A percentile compares a stretch with the other conserved stretches of the same genome.
Conservation (phyloP, 2,113 vertebrate species). For the Baryphthengus martii region DNA sequence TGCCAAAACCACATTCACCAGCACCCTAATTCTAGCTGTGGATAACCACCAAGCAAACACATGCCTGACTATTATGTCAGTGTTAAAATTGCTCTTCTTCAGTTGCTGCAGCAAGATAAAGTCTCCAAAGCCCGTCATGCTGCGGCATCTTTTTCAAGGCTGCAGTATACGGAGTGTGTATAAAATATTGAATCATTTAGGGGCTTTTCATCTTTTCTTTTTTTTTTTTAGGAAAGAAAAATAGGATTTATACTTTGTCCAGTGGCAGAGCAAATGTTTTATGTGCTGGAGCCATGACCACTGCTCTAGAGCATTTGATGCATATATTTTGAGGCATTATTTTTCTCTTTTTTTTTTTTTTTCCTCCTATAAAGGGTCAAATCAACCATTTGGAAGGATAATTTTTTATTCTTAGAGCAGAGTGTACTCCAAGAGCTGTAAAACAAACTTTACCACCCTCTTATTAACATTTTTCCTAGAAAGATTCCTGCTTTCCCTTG, state of each 20-base stretch:
- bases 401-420: not conserved
- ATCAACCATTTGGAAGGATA: constrained; percentile 13
- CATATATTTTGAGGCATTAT: not conserved
- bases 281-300: constrained; percentile 17
- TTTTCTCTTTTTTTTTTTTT: not conserved
- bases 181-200: constrained; percentile 57
- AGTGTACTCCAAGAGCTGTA: not conserved
- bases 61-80: constrained; percentile 51
- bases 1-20: not conserved
- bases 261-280: constrained; percentile 34
- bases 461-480: not conserved
- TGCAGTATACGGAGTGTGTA: not conserved
- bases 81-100: constrained; percentile 57
- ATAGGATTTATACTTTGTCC: constrained; percentile 24
- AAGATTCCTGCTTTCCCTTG: not conserved
- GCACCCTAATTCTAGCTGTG: not conserved
- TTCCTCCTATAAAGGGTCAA: not conserved
- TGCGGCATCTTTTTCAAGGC: constrained; percentile 44
- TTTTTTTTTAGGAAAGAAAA: not conserved
- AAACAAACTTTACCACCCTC: not conserved
- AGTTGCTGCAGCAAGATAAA: constrained; percentile 55
- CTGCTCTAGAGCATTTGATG: constrained; percentile 19
- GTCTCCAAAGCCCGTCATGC: constrained; percentile 42
- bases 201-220: not conserved
- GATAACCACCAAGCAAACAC: not conserved